Base-by-base conservation (phyloP, 2,888 invertebrate species). In the Dasypogon diadema region DNA sequence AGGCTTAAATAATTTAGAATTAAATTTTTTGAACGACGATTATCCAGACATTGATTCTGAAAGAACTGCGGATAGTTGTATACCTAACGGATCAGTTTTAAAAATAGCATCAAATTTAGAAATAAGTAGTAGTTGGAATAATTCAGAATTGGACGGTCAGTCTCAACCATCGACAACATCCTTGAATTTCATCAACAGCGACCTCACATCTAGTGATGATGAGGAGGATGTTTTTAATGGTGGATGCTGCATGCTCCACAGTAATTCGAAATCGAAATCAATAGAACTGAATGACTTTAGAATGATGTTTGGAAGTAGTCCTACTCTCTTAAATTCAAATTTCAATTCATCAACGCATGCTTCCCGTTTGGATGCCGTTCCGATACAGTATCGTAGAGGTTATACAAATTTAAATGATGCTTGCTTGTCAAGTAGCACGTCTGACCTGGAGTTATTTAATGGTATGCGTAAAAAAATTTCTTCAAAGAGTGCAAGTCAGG, bases 401-500 rank as follows among this genome's bases (percentile, higher is more conserved):
- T 80, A 80, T 73, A 78, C 78, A 37, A 80, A 80, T 79, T 79
- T 80, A 63, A 80, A 79, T 73, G 79, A 80, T 77, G 80, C 80
- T 0, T 79, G 80, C 30, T 60, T 79, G 21, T 79, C 79, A 14
- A 79, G 78, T 73, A 79, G 79, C 46, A 80, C 79, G 34, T 80
- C 79, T 0, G 78, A 80, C 74, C 75, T 79, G n/a, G 78, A 79
- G 60, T 74, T 77, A 56, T 78, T 79, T 58, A 77, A 78, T 46
- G 75, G 77, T 37, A 75, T 70, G 5, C 46, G 76, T 16, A 78
- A 78, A 16, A 76, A 76, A 51, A 78, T 76, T 70, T 78, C 78
- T 18, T 78, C 78, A 26, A 78, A 77, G 48, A 78, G 79, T 75
- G 74, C 77, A 10, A 78, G 75, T 68, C 78, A 78, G 37, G 79